Base-by-base conservation (phyloP, 2,888 invertebrate species). In the Caenorhabditis sp. region DNA sequence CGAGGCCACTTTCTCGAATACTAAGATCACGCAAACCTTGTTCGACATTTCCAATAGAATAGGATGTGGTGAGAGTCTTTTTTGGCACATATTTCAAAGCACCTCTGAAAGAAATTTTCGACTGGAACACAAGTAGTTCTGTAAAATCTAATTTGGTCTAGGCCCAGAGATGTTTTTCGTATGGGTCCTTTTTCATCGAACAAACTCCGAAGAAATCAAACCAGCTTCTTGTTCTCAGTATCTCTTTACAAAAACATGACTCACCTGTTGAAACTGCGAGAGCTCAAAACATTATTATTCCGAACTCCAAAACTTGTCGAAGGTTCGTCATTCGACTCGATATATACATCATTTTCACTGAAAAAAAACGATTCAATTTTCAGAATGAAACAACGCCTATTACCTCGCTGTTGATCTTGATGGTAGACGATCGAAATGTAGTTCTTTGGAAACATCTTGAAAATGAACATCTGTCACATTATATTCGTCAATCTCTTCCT, bases 21-120 rank as follows among this genome's bases (percentile, higher is more conserved):
- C 77, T 77, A 24, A 77, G 49, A 17, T 79, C 74, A 8, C 75
- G 59, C 66, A 77, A 65, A 50, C 72, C 77, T 55, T 76, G 74
- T 53, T 78, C 83, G 6, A 84, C 81, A 74, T 84, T 84, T 6
- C 84, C 84, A 54, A 82, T 82, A 21, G 78, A 78, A 36, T 83
- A 80, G 1, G 84, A 84, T 0, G 81, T 66, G 2, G 83, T 82
- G n/a, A 83, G 66, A 23, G 76, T 69, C 59, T 75, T 77, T 61
- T 77, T 62, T 55, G 69, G 66, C 64, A 67, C 58, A 59, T 72
- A 73, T 19, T 75, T 59, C 24, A 74, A 53, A 24, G 66, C 74
- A 62, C 74, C 74, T 61, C 74, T 74, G 66, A 49, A 74, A 74
- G 37, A 37, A 21, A 49, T 50, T n/a, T n/a, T n/a, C n/a, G n/a